Evolutionary conservation across 2,888 invertebrate species (phyloP), one percentile per base, ranked within the genome.

Genomic region (Blomia tropicalis): DNA sequence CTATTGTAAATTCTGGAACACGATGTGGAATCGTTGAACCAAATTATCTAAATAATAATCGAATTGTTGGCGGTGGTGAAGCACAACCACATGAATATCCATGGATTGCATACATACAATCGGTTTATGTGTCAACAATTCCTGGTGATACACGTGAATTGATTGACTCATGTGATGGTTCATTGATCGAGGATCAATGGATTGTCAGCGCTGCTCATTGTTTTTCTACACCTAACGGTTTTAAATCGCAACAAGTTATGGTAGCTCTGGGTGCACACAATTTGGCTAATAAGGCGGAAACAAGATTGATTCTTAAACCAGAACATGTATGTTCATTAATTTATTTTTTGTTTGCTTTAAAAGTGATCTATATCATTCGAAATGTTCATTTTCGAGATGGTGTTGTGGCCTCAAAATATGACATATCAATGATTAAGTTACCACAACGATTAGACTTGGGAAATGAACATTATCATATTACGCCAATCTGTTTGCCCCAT

Each of bases 141-240:
- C 7, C 36, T 11, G 17, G 7, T 36, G 36, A 36, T 17, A n/a
- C n/a, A n/a, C n/a, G n/a, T n/a, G n/a, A n/a, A n/a, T n/a, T n/a
- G n/a, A n/a, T n/a, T n/a, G n/a, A n/a, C n/a, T 7, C 51, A 7
- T 47, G 51, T 47, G 51, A 47, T 7, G 36, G 36, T 17, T 36
- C 36, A 36, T 31, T 58, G 2, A 58, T 58, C 2, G 58, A 58
- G 11, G 58, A 58, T 23, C 58, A 58, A 32, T 58, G 58, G 58
- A 1, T 58, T 29, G 58, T 32, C 32, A 58, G 30, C 5, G 58
- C 58, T 29, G 30, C 58, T 22, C 58, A 58, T 19, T 58, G 58
- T 32, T 58, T 58, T 31, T 17, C 27, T 1, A 17, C 29, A n/a
- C 58, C 27, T 5, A 5, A 23, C 30, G 31, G 31, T 32, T 32